Evolutionary conservation across 2,797 vertebrate species (phyloP).

Genomic region (Sebastes cheni): DNA sequence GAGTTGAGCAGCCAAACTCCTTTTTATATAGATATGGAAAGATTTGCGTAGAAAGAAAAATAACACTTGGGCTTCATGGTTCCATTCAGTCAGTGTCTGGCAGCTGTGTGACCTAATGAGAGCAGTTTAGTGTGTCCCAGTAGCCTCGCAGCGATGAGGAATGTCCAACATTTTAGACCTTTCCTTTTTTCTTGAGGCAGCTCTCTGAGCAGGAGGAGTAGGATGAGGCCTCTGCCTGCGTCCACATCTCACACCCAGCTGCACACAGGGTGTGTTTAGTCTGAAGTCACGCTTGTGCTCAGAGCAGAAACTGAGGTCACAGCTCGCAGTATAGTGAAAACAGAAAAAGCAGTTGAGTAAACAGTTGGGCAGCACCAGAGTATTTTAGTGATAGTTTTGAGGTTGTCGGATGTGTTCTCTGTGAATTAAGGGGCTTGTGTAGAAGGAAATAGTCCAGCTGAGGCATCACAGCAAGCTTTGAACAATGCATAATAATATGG

Average conservation of each 20-base stretch:
- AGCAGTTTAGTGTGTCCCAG: slow-evolving; percentile 19
- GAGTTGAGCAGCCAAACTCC: not conserved
- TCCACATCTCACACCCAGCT: slow-evolving; percentile 45
- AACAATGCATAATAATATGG: not conserved
- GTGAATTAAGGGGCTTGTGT: not conserved
- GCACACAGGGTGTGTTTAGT: slow-evolving; percentile 55
- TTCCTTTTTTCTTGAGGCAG: slow-evolving; percentile 4
- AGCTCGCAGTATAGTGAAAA: not conserved
- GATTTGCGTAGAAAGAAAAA: not conserved
- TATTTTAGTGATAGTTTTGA: not conserved
- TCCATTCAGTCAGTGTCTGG: slow-evolving; percentile 40
- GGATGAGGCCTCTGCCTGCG: not conserved
- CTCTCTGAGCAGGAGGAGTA: slow-evolving; percentile 15
- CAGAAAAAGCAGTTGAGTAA: not conserved
- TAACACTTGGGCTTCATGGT: not conserved
- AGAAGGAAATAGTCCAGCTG: not conserved
- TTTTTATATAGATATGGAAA: not conserved
- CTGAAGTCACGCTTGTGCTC: slow-evolving; percentile 52
- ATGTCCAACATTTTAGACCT: slow-evolving; percentile 23
- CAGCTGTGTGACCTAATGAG: slow-evolving; percentile 44
- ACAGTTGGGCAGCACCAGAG: not conserved
- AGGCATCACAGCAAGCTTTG: not conserved
- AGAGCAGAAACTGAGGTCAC: slow-evolving; percentile 51
- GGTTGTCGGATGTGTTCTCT: not conserved
- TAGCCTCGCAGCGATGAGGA: slow-evolving; percentile 31